These are phyloP conservation scores for Gortyna flavago DNA, from an alignment of 2,888 invertebrate genomes.

Conservation along the genomic window DNA sequence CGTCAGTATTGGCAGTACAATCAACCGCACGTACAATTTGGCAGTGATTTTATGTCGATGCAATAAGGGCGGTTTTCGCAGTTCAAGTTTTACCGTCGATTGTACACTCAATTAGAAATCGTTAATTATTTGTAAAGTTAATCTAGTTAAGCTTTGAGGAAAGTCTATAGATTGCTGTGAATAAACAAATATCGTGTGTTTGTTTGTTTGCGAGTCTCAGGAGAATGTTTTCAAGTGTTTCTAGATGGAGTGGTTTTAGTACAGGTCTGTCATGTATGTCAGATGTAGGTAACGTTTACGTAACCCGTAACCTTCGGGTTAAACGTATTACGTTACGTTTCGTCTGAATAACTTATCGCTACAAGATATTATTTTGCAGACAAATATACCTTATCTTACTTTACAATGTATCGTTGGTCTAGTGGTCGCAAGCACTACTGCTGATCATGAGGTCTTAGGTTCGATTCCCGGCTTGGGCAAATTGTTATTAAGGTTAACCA, in stretches of 20 bases:
- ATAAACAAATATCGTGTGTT: conserved; percentile 36
- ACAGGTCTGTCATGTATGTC: background rate
- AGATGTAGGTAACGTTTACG: background rate
- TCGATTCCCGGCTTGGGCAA: background rate
- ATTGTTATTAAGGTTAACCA: background rate
- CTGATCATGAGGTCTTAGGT: background rate
- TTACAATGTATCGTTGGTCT: too few relatives aligned
- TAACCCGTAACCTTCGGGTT: background rate
- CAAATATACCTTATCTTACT: background rate
- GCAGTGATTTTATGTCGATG: background rate
- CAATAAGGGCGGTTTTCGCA: background rate
- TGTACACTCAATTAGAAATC: conserved; percentile 44
- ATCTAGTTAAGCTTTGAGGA: conserved; percentile 53
- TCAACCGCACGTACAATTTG: background rate
- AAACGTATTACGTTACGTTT: conserved; percentile 1
- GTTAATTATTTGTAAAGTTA: conserved; percentile 55
- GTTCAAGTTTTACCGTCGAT: background rate
- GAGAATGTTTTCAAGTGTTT: conserved; percentile 2
- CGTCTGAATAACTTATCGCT: background rate
- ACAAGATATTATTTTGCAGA: background rate
- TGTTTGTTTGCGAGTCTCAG: conserved; percentile 14
- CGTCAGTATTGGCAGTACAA: conserved; percentile 19
- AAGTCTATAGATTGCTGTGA: conserved; percentile 38
- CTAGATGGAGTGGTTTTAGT: conserved; percentile 17
- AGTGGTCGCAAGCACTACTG: background rate